Base-by-base conservation (phyloP, 2,113 vertebrate species). In the Elgaria multicarinata region DNA sequence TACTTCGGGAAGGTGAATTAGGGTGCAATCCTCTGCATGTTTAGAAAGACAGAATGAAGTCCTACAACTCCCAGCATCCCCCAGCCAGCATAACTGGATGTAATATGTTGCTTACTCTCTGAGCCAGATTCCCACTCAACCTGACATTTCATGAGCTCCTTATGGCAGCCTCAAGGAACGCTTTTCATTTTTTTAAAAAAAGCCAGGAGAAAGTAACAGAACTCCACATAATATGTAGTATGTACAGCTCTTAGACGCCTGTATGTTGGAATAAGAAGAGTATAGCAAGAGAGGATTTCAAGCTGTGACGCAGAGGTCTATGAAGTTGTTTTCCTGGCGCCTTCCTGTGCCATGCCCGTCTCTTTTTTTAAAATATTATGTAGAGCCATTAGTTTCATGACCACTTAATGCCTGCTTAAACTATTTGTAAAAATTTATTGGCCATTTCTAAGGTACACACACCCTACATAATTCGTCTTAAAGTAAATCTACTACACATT, bases 401-500 rank as follows among this genome's bases (percentile, higher is more conserved):
- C 85, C 55, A 76, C 72, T 92, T 93, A 90, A 91, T 91, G 83
- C 24, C 18, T 88, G 77, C 94, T 89, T 88, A 69, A 90, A 94
- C 31, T 95, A 94, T 96, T 96, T 95, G 91, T 90, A 67, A 87
- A 90, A 91, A 88, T 94, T 95, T 91, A 91, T 87, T 90, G 79
- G 3, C 6, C 53, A 81, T 96, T 96, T 92, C 91, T 85, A 94
- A 92, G 95, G 91, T 64, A 95, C 87, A 53, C 87, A 53, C 39
- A 62, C n/a, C 92, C 36, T 89, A 86, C 89, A 77, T 14, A 86
- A 53, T 82, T 81, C 42, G 33, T 71, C 33, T 80, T 87, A 50
- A 72, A 93, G 55, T 95, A 93, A 95, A 90, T 92, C 88, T 92
- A 55, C 76, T 84, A 6, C 82, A 87, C 55, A 64, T 33, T 94